Conservation (phyloP, 2,797 vertebrate species). For the Gymnocypris eckloni region DNA sequence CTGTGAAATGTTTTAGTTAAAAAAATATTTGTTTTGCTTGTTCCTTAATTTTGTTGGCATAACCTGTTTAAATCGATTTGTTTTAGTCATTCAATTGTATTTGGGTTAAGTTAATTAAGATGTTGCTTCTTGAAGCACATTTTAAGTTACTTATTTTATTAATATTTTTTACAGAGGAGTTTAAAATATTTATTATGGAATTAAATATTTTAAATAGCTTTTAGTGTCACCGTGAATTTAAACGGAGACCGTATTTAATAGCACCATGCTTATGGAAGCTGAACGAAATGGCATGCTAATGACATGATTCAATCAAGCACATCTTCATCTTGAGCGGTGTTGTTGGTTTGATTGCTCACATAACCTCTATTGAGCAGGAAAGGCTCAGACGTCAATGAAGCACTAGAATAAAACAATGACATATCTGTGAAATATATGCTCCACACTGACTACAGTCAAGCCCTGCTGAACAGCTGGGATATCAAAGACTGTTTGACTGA, state of each 20-base stretch:
- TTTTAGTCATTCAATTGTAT: no score
- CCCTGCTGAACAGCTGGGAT: constrained; percentile 30
- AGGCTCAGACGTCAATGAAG: not conserved
- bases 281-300: constrained; percentile 11
- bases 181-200: not conserved
- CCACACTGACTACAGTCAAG: constrained; percentile 24
- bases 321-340: constrained; percentile 21
- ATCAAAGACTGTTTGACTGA: constrained; percentile 44
- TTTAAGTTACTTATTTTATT: not conserved
- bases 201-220: not conserved
- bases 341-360: constrained; percentile 20
- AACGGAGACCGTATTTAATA: not conserved
- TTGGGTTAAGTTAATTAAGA: no score
- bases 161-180: not conserved
- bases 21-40: no score
- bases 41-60: no score
- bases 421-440: constrained; percentile 46
- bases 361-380: not conserved
- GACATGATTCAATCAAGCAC: constrained; percentile 26
- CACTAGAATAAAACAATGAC: constrained; percentile 40
- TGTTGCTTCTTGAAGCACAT: not conserved
- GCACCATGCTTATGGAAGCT: not conserved
- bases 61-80: no score
- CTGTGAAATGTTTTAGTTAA: no score
- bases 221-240: not conserved